Evolutionary conservation across 2,797 vertebrate species (phyloP).

Genomic region (Sebastes iracundus): DNA sequence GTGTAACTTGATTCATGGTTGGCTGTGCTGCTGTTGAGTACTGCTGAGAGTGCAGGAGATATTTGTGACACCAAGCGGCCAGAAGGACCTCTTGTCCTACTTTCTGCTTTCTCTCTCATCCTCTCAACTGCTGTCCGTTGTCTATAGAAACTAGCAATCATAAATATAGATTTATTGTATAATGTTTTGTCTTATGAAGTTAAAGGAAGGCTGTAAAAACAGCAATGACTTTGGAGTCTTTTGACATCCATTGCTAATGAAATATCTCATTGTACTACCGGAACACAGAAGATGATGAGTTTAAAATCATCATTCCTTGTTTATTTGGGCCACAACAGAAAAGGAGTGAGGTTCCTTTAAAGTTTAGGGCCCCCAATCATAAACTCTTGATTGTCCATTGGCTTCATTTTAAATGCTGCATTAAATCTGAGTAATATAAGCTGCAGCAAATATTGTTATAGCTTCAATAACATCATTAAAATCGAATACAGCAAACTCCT

Average conservation of each 20-base stretch:
- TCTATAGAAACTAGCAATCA: background rate
- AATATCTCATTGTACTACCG: background rate
- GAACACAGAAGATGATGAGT: background rate
- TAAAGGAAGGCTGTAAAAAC: background rate
- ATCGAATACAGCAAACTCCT: background rate
- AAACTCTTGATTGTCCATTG: background rate
- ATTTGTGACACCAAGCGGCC: slow-evolving; percentile 67
- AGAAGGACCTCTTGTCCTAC: slow-evolving; percentile 59
- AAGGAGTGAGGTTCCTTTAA: background rate
- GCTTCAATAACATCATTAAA: background rate
- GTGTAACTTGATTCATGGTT: slow-evolving; percentile 69
- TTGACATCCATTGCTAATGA: background rate
- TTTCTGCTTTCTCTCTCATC: slow-evolving; percentile 42
- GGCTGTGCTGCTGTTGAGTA: slow-evolving; percentile 40
- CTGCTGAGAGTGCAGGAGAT: slow-evolving; percentile 73
- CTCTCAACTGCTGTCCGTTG: slow-evolving; percentile 14
- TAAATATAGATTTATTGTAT: background rate
- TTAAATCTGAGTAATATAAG: background rate
- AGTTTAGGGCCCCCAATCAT: background rate
- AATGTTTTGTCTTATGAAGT: background rate
- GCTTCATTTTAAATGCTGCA: background rate
- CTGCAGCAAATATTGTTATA: background rate
- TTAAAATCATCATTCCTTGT: background rate
- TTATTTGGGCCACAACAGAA: background rate
- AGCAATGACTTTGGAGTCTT: background rate